Conservation (phyloP, 2,888 invertebrate genomes). For the Antitype chi region DNA sequence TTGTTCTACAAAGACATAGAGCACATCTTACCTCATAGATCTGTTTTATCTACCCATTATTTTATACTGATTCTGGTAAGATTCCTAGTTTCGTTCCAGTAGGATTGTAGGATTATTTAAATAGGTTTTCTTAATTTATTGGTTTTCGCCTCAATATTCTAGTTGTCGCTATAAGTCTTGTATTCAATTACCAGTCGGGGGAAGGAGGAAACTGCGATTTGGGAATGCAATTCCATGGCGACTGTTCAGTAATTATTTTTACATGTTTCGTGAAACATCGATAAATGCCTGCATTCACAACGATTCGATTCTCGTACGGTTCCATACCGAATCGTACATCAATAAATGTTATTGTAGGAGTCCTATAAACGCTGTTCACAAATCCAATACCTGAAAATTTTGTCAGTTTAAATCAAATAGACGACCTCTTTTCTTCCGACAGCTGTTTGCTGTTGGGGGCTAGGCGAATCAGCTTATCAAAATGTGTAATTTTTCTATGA, state of each 20-base stretch:
- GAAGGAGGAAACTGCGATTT: neutral
- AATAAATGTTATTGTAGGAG: too few species aligned
- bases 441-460: too few species aligned
- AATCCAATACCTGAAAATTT: too few species aligned
- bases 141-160: neutral
- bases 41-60: slow-evolving; percentile 39
- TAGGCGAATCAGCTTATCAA: too few species aligned
- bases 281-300: too few species aligned
- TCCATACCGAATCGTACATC: too few species aligned
- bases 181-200: slow-evolving; percentile 33
- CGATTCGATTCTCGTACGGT: too few species aligned
- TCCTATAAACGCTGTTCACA: too few species aligned
- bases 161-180: slow-evolving; percentile 1
- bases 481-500: too few species aligned
- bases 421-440: too few species aligned
- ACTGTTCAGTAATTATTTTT: neutral
- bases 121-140: slow-evolving; percentile 45
- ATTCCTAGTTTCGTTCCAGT: slow-evolving; percentile 19
- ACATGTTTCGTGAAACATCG: neutral
- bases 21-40: slow-evolving; percentile 11
- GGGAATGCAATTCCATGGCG: slow-evolving; percentile 35
- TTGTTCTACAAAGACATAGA: neutral
- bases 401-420: too few species aligned
- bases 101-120: slow-evolving; percentile 24
- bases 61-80: slow-evolving; percentile 15